Conservation (phyloP, 1,140 invertebrate genomes). For the Pteromalus puparum region DNA sequence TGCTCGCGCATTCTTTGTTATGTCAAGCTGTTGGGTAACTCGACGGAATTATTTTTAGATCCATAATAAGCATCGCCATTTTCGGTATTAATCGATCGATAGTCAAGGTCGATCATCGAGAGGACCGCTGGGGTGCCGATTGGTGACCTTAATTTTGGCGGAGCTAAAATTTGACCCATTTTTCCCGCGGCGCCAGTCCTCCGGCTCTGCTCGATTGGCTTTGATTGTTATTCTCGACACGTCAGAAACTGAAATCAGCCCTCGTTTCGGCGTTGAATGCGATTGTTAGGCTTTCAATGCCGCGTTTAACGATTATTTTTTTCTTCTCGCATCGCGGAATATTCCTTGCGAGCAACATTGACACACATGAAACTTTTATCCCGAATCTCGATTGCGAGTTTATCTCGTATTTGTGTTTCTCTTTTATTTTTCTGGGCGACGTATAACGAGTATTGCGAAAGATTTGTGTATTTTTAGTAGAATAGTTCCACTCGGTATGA, state of each 20-base stretch:
- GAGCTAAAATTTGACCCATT: slow-evolving; percentile 9
- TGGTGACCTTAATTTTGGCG: slow-evolving; percentile 3
- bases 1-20: background rate
- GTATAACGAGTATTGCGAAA: too few species aligned
- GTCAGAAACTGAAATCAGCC: background rate
- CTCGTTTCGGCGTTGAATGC: background rate
- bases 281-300: background rate
- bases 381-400: background rate
- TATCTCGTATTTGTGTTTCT: too few species aligned
- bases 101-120: background rate
- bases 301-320: background rate
- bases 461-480: too few species aligned
- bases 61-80: background rate
- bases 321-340: slow-evolving; percentile 1
- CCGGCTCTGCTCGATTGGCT: background rate
- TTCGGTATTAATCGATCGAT: background rate
- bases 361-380: slow-evolving; percentile 8
- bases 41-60: too few species aligned
- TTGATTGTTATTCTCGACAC: background rate
- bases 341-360: background rate
- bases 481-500: too few species aligned
- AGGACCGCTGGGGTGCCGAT: too few species aligned
- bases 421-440: too few species aligned
- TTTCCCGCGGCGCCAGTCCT: background rate
- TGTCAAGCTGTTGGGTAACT: background rate